Conservation (phyloP, 2,888 invertebrate genomes). For the Syrphus vitripennis region DNA sequence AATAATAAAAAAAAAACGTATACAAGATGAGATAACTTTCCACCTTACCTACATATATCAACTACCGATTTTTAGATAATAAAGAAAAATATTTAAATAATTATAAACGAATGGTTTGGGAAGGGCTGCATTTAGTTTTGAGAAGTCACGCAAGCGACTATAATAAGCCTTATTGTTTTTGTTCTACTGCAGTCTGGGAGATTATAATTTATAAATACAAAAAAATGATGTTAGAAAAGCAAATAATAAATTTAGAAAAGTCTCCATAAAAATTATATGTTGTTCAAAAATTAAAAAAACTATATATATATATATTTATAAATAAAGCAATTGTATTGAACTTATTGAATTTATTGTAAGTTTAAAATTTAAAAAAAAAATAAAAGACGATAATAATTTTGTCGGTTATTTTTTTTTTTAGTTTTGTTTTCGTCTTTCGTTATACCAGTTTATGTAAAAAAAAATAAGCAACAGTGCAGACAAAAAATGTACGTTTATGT, state of each 20-base stretch:
- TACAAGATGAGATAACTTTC: conserved; percentile 46
- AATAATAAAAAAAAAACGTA: conserved; percentile 5
- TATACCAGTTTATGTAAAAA: conserved; percentile 65
- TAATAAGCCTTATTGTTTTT: conserved; percentile 16
- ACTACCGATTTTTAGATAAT: conserved; percentile 60
- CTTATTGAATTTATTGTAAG: conserved; percentile 68
- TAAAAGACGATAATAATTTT: background rate
- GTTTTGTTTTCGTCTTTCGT: conserved; percentile 62
- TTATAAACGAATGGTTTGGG: conserved; percentile 45
- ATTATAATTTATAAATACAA: background rate
- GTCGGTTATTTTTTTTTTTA: conserved; percentile 8
- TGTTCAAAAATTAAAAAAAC: conserved; percentile 59
- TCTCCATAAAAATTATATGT: conserved; percentile 68
- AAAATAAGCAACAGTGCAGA: conserved; percentile 56
- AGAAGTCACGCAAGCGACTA: background rate
- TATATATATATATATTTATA: conserved; percentile 64
- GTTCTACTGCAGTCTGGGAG: conserved; percentile 63
- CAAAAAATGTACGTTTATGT: conserved; percentile 49
- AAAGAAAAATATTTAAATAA: conserved; percentile 40
- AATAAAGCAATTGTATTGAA: conserved; percentile 67
- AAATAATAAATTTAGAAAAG: conserved; percentile 44
- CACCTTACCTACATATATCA: conserved; percentile 55
- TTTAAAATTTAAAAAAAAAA: conserved; percentile 68
- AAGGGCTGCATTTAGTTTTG: conserved; percentile 66
- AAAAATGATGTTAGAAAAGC: conserved; percentile 59